Base-by-base conservation (phyloP, 2,797 vertebrate genomes). In the Salmo trutta region DNA sequence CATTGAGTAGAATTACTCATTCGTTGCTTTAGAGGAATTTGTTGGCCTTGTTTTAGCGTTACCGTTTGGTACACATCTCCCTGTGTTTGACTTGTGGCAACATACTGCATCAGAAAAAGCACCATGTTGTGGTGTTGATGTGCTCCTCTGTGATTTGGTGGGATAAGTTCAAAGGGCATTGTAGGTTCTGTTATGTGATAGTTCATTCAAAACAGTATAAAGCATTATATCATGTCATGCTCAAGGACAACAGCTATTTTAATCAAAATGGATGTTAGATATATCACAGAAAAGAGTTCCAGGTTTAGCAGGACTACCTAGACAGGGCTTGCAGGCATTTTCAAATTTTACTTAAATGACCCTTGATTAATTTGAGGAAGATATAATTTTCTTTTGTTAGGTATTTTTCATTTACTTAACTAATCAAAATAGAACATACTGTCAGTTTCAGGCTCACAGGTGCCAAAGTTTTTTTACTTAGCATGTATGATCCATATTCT, bases 161-260 rank as follows among this genome's bases (percentile, higher is more conserved):
- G 62, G 83, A 86, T 85, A 83, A 81, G 76, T 81, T 86, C 81
- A 54, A 82, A 69, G 79, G 82, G 51, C 79, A 66, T 86, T 85
- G 86, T 88, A 77, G 82, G 78, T 86, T 10, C 41, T 84, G 87
- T 19, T n/a, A 69, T 69, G 17, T 16, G 17, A 66, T 4, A 16
- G 24, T 66, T 80, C 87, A 83, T 73, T 73, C 27, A 56, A 90
- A 88, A 88, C 88, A 14, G 2, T 47, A 88, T 90, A 84, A 84
- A 65, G 16, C 17, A 74, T 33, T 41, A 21, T 88, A 83, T 59
- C 6, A 7, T 21, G 6, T 59, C 19, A 47, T 47, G 5, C 64
- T 27, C 24, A 66, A 66, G 64, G 24, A 66, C 27, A 31, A 29
- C 24, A 29, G 5, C 24, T 16, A 7, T 70, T 14, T 31, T 16